Evolutionary conservation across 2,113 vertebrate genomes (phyloP).

Genomic region (Madoqua kirkii): DNA sequence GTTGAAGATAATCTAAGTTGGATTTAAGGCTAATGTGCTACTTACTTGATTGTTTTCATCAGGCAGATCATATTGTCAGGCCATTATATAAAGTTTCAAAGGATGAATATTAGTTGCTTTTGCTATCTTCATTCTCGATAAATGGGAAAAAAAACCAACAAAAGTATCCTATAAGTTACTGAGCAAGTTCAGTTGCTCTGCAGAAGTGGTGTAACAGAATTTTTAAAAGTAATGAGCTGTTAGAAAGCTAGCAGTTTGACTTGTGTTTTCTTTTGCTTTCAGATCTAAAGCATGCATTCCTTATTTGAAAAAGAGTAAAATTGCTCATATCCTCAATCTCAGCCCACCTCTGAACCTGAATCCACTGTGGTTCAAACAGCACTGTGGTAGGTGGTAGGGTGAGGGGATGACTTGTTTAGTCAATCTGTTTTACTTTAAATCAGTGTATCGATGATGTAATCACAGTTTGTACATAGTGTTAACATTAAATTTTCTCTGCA

Average conservation of each 20-base stretch:
- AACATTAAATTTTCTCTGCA: background rate
- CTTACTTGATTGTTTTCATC: background rate
- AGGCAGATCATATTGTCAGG: background rate
- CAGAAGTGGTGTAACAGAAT: slow-evolving; percentile 5
- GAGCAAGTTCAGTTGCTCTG: background rate
- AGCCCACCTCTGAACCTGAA: slow-evolving; percentile 96
- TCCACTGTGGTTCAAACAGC: slow-evolving; percentile 97
- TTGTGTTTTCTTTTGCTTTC: slow-evolving; percentile 64
- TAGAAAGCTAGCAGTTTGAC: background rate
- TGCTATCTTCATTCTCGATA: background rate
- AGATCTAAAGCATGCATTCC: slow-evolving; percentile 97
- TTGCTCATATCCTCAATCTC: slow-evolving; percentile 95
- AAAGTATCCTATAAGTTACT: background rate
- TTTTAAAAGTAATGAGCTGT: background rate
- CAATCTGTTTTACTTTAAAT: slow-evolving; percentile 32
- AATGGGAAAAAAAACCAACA: background rate
- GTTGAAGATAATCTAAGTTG: background rate
- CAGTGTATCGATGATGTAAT: background rate
- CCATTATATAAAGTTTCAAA: slow-evolving; percentile 5
- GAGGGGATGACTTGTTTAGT: background rate
- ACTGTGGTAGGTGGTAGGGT: slow-evolving; percentile 82
- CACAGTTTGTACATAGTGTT: background rate
- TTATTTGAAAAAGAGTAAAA: slow-evolving; percentile 89
- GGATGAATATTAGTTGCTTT: background rate
- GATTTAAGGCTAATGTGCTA: background rate